Evolutionary conservation across 92 coral and sea anemone species (phyloP), one percentile per base, ranked within the genome.

Genomic region (Desmophyllum pertusum): DNA sequence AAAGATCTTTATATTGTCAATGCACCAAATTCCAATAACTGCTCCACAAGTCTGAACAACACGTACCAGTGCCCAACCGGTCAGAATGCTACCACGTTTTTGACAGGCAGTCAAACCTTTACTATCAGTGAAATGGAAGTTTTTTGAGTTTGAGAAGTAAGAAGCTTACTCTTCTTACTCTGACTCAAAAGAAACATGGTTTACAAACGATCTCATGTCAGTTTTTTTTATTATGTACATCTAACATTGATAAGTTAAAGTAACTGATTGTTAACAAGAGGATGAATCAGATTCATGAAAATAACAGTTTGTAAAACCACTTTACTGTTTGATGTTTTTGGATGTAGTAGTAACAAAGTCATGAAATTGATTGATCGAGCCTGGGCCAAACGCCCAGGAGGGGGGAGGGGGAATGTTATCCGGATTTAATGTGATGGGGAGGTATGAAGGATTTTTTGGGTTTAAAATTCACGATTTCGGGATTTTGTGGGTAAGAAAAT

Each of bases 61-160:
- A 41, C 87, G 18, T 89, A 89, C 33, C 78, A 89, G 38, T 89
- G 89, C 39, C 92, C 92, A 38, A 23, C 83, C 1, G 92, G 86
- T 5, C 89, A 81, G 52, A 25, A 87, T 30, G 71, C 48, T 18
- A 68, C 86, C 17, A 76, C 83, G n/a, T 80, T 85, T 50, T 40
- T 89, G 13, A 63, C 92, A 43, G 89, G 89, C 40, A 57, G 52
- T n/a, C 80, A 75, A 39, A 48, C 85, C 69, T 89, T 89, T 68
- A 41, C 29, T 18, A 84, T 89, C 25, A 72, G 52, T 81, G 92
- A 89, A 76, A 76, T 85, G 70, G 92, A 89, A 76, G 92, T 89
- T 43, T n/a, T 89, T 80, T 89, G 80, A 75, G 7, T 73, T 50
- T 37, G n/a, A 70, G 52, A 43, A 40, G 45, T 35, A 67, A 37